Base-by-base conservation (phyloP, 2,888 invertebrate species). In the Muscina levida region DNA sequence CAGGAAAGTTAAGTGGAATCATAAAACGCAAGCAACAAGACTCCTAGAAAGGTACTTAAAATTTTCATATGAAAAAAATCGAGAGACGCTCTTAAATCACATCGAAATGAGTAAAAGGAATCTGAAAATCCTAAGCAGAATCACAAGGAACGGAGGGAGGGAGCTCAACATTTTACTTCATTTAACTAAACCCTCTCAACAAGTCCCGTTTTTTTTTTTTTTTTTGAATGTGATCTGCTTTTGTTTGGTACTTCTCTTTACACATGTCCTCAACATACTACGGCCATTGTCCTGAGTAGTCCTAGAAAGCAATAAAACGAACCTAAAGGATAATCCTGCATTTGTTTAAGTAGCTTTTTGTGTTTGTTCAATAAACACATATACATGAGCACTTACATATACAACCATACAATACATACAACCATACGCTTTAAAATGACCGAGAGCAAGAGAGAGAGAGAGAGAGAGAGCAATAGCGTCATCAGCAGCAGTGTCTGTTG, bases 291-390 rank as follows among this genome's bases (percentile, higher is more conserved):
- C 51, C 62, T 72, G 26, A 57, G 57, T 79, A 57, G 42, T 68
- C 37, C 67, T 74, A n/a, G 71, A 77, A 81, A 81, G 77, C 81
- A 81, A 81, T 77, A 77, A 59, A 81, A 77, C 59, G 77, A 77
- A 79, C 72, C 79, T 75, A 83, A 77, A 76, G 83, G 83, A 83
- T 83, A 82, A 83, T 83, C 83, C 74, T 56, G 83, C 79, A 82
- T 83, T 82, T 83, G 82, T 78, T 79, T 83, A 83, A 83, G 83
- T 83, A 82, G 82, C 79, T 83, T 83, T 83, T 77, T 79, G 82
- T 83, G 83, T 83, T 79, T 82, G 77, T 72, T 77, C 77, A 81
- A 77, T 77, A 81, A 74, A 71, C 62, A 77, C 73, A 62, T 56
- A 17, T 62, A 72, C 59, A 19, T 17, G 17, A 39, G 19, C 59